A percentile compares a stretch with the other conserved stretches of the same genome.
These are phyloP conservation scores for Acanthaster planci DNA, from an alignment of 35 echinoderm and acorn worm species.

Conservation along the genomic window DNA sequence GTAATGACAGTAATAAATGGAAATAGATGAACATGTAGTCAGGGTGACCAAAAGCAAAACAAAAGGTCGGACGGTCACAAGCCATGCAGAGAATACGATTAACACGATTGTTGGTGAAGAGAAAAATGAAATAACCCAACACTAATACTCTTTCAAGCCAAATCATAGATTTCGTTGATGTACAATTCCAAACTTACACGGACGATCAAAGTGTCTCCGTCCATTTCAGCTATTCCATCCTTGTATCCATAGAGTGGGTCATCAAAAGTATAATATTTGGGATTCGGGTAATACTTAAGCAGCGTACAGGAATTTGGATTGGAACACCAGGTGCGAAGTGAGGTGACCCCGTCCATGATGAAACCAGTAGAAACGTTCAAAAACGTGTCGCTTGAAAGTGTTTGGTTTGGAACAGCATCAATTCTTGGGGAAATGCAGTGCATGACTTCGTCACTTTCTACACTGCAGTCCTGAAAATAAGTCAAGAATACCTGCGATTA, in stretches of 20 bases:
- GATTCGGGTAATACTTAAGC: not conserved
- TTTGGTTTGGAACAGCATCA: not conserved
- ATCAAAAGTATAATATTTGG: not conserved
- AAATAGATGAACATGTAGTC: too few relatives aligned
- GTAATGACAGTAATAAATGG: too few relatives aligned
- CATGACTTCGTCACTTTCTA: not conserved
- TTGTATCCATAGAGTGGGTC: not conserved
- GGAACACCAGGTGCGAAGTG: not conserved
- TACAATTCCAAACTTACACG: constrained; percentile 9
- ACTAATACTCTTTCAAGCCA: too few relatives aligned
- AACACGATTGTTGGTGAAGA: too few relatives aligned
- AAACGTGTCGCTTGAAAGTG: not conserved
- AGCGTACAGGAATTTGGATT: not conserved
- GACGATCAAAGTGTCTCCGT: not conserved
- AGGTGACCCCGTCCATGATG: not conserved
- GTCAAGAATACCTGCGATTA: too few relatives aligned
- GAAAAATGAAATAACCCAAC: too few relatives aligned
- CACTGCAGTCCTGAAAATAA: not conserved
- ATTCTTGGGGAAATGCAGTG: not conserved
- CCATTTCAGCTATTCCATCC: not conserved
- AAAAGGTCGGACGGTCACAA: too few relatives aligned
- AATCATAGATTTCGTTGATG: too few relatives aligned
- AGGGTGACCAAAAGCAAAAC: too few relatives aligned
- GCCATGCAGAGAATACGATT: too few relatives aligned
- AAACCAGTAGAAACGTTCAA: not conserved